phyloP scores from a whole-genome alignment of 2,797 vertebrate species.

The Darevskia nairensis region DNA sequence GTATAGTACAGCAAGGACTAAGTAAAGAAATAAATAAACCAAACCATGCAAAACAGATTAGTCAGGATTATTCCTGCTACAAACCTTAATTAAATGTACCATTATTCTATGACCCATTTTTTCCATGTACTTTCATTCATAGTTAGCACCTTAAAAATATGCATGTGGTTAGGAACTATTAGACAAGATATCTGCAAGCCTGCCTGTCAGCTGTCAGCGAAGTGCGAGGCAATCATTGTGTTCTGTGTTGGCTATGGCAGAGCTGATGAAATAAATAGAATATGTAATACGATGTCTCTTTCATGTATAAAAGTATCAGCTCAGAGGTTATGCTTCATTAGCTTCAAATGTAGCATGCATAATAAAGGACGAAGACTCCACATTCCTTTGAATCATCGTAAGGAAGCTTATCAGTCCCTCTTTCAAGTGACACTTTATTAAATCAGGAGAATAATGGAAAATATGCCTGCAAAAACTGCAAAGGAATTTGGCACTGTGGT shows the following conservation, averaged over 20 bases:
- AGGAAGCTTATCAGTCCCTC: slow-evolving; percentile 74
- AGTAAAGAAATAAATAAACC: not conserved
- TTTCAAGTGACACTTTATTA: slow-evolving; percentile 81
- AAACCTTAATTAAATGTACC: slow-evolving; percentile 45
- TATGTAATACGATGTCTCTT: slow-evolving; percentile 76
- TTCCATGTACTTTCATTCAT: slow-evolving; percentile 45
- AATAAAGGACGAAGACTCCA: slow-evolving; percentile 79
- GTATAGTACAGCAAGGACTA: not conserved
- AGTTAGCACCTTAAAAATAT: slow-evolving; percentile 52
- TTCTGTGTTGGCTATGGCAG: slow-evolving; percentile 64
- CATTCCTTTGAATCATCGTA: slow-evolving; percentile 79
- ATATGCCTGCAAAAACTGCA: slow-evolving; percentile 63
- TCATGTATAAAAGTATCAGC: slow-evolving; percentile 76
- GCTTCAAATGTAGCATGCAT: slow-evolving; percentile 80
- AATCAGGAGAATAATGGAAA: slow-evolving; percentile 77
- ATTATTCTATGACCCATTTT: slow-evolving; percentile 34
- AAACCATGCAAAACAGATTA: slow-evolving; percentile 11
- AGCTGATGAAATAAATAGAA: slow-evolving; percentile 76
- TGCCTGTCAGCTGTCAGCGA: slow-evolving; percentile 64
- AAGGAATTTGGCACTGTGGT: no score
- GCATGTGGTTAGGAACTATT: slow-evolving; percentile 42
- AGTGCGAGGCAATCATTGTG: slow-evolving; percentile 55
- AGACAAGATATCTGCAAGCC: slow-evolving; percentile 56
- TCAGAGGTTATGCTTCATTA: slow-evolving; percentile 78
- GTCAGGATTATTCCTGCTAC: slow-evolving; percentile 7